phyloP scores from a whole-genome alignment of 2,797 vertebrate species.

The Microchirus variegatus region DNA sequence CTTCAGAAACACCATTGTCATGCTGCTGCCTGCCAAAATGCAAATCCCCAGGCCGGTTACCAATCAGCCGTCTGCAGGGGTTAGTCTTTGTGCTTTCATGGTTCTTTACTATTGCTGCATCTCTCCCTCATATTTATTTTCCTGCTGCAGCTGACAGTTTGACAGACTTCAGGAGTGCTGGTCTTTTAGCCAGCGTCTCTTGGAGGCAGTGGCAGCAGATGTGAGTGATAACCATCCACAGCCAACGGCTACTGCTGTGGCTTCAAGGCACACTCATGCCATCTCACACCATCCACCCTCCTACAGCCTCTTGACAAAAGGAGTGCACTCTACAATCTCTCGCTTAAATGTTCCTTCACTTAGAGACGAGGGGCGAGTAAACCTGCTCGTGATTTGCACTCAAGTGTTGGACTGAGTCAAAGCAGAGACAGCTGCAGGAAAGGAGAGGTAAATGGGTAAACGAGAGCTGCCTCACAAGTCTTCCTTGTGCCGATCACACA shows the following conservation, averaged over 20 bases:
- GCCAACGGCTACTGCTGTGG: constrained; percentile 62
- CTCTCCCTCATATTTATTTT: constrained; percentile 46
- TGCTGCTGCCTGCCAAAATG: constrained; percentile 60
- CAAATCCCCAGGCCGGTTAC: constrained; percentile 58
- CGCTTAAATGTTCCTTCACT: constrained; percentile 47
- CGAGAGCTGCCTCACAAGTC: constrained; percentile 38
- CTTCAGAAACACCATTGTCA: constrained; percentile 72
- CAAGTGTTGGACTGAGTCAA: constrained; percentile 52
- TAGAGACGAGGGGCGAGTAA: constrained; percentile 28
- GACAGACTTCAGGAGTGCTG: constrained; percentile 62
- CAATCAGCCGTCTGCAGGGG: constrained; percentile 58
- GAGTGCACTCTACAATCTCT: constrained; percentile 63
- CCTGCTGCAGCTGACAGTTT: constrained; percentile 50
- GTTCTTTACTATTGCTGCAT: constrained; percentile 50
- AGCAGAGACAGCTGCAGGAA: constrained; percentile 59
- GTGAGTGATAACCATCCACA: constrained; percentile 69
- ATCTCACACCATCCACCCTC: constrained; percentile 51
- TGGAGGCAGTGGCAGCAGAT: constrained; percentile 63
- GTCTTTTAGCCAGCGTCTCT: constrained; percentile 60
- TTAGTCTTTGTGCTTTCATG: constrained; percentile 57
- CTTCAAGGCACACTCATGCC: constrained; percentile 56
- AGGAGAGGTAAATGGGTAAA: constrained; percentile 40
- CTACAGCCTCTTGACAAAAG: constrained; percentile 51
- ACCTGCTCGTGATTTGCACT: constrained; percentile 58
- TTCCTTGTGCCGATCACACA: constrained; percentile 34